A percentile compares a stretch with the other conserved stretches of the same genome.
Evolutionary conservation across 2,113 vertebrate genomes (phyloP).

Genomic region (Limnothrissa miodon): DNA sequence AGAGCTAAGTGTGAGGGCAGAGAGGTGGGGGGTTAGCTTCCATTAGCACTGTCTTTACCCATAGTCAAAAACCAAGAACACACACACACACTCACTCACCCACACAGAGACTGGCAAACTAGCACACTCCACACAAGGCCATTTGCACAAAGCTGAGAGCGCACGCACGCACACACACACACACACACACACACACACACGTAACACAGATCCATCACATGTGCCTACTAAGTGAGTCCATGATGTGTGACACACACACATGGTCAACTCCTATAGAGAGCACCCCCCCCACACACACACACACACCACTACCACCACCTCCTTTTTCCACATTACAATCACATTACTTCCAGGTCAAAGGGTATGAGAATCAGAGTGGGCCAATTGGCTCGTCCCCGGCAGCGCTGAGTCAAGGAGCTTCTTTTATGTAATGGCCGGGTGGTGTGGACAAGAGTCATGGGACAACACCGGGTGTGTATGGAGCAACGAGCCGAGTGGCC

Average conservation of each 20-base stretch:
- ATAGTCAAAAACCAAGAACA: not conserved
- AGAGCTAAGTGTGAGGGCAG: not conserved
- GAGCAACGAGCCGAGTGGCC: slow-evolving; percentile 26
- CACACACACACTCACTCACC: not conserved
- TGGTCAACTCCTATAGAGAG: not conserved
- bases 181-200: slow-evolving; percentile 14
- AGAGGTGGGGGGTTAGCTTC: not conserved
- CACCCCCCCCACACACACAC: not conserved
- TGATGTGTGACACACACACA: slow-evolving; percentile 14
- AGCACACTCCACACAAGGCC: slow-evolving; percentile 35
- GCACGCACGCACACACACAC: slow-evolving; percentile 27
- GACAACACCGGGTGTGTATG: not conserved
- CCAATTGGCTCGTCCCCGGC: slow-evolving; percentile 49
- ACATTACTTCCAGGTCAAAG: slow-evolving; percentile 70
- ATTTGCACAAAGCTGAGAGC: slow-evolving; percentile 31
- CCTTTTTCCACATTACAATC: slow-evolving; percentile 43
- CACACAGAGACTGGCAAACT: not conserved
- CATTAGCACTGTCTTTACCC: slow-evolving; percentile 1
- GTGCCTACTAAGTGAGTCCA: not conserved
- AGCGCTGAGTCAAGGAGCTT: slow-evolving; percentile 30
- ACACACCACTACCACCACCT: slow-evolving; percentile 21
- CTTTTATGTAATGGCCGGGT: slow-evolving; percentile 31
- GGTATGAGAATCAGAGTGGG: slow-evolving; percentile 51
- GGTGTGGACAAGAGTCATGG: not conserved
- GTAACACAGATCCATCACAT: not conserved